These are phyloP conservation scores for Indri indri DNA, from an alignment of 2,113 vertebrate genomes.

Conservation along the genomic window DNA sequence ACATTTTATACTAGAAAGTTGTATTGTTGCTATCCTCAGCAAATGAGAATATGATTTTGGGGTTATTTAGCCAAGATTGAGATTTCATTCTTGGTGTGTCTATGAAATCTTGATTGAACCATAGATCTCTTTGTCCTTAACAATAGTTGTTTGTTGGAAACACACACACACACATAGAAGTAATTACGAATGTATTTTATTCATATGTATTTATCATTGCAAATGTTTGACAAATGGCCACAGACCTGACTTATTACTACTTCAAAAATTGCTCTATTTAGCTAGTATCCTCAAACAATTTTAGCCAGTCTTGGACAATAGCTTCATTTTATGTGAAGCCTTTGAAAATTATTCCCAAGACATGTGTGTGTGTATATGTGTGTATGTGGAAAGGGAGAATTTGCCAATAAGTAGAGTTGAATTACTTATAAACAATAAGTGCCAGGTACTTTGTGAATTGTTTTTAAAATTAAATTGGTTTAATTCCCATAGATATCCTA, in stretches of 20 bases:
- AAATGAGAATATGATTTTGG: neutral
- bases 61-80: neutral
- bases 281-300: neutral
- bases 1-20: neutral
- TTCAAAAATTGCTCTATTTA: neutral
- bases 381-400: neutral
- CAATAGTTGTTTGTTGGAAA: neutral
- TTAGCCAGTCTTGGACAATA: neutral
- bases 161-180: neutral
- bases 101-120: neutral
- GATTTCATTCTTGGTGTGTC: neutral
- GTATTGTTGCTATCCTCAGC: neutral
- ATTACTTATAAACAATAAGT: neutral
- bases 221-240: neutral
- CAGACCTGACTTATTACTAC: neutral
- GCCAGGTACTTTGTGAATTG: neutral
- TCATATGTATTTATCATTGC: neutral
- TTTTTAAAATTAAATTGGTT: conserved; percentile 1
- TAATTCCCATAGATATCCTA: neutral
- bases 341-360: neutral
- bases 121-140: neutral
- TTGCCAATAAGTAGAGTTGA: neutral
- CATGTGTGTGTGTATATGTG: neutral
- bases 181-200: neutral
- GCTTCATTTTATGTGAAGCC: neutral